A percentile compares a stretch with the other conserved stretches of the same genome.
Evolutionary conservation across 2,888 invertebrate species (phyloP).

Genomic region (Cataglyphis livida): DNA sequence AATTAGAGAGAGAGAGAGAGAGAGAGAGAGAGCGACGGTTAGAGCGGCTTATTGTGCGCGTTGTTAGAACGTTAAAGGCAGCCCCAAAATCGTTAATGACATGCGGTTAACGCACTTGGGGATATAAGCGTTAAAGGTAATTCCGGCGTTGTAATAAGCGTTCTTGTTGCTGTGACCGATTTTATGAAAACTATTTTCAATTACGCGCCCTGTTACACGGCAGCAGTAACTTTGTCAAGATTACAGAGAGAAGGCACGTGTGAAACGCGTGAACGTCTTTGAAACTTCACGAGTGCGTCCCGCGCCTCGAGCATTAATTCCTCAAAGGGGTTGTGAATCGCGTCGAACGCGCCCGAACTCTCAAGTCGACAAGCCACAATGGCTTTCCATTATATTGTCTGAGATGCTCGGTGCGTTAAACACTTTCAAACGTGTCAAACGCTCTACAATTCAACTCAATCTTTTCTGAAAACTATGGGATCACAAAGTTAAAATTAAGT

Average conservation of each 20-base stretch:
- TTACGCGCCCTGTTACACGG: conserved; percentile 7
- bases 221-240: conserved; percentile 3
- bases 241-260: not conserved
- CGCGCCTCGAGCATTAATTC: conserved; percentile 17
- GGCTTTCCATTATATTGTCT: not conserved
- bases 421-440: not conserved
- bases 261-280: conserved; percentile 18
- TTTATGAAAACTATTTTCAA: conserved; percentile 25
- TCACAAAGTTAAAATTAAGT: not conserved
- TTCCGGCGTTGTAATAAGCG: conserved; percentile 4
- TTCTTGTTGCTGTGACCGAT: not conserved
- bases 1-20: conserved; percentile 52
- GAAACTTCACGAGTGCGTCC: conserved; percentile 17
- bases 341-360: conserved; percentile 2
- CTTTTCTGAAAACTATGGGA: not conserved
- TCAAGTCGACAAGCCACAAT: conserved; percentile 8
- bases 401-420: not conserved
- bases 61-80: conserved; percentile 62
- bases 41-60: conserved; percentile 61
- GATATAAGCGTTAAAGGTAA: conserved; percentile 10
- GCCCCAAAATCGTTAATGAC: conserved; percentile 20
- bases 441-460: not conserved
- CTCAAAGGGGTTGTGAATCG: conserved; percentile 28
- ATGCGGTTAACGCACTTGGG: conserved; percentile 34
- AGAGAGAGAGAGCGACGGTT: conserved; percentile 42